phyloP scores from a whole-genome alignment of 2,113 vertebrate genomes.

The Ameiurus melas region DNA sequence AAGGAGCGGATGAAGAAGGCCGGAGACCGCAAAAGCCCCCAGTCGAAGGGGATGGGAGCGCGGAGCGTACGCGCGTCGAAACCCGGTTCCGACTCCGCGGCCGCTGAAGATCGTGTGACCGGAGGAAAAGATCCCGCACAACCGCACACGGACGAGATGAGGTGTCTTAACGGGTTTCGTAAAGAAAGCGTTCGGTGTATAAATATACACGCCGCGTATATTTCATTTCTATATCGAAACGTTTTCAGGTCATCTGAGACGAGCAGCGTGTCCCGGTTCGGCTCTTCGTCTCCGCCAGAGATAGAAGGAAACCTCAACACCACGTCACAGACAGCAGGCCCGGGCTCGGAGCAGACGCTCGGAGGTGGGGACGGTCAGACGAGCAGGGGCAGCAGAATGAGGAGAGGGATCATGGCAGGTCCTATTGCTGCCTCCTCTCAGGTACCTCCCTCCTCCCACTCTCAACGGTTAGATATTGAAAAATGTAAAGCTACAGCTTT shows the following conservation, averaged over 20 bases:
- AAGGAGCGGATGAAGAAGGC: slow-evolving; percentile 78
- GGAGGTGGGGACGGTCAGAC: slow-evolving; percentile 65
- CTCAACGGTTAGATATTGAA: no score
- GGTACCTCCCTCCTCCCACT: slow-evolving; percentile 64
- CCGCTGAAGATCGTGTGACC: neutral
- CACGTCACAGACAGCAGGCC: neutral
- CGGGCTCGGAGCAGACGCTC: slow-evolving; percentile 57
- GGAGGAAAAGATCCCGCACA: neutral
- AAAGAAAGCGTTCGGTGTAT: neutral
- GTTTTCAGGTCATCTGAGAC: slow-evolving; percentile 7
- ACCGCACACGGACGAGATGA: slow-evolving; percentile 29
- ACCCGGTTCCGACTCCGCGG: neutral
- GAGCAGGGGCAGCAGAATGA: slow-evolving; percentile 70
- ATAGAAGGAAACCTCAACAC: neutral
- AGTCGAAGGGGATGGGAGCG: neutral
- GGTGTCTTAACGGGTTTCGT: slow-evolving; percentile 54
- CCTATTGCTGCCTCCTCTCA: slow-evolving; percentile 73
- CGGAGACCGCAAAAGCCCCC: slow-evolving; percentile 48
- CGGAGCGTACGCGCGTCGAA: slow-evolving; percentile 27
- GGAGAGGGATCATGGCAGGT: slow-evolving; percentile 81
- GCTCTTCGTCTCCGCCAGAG: neutral
- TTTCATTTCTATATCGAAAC: neutral
- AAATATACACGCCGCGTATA: fast-evolving
- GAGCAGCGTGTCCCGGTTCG: neutral
- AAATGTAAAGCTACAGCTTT: no score